A percentile compares a stretch with the other conserved stretches of the same genome.
phyloP scores from a whole-genome alignment of 2,797 vertebrate genomes.

The Hypotaenidia okinawae region DNA sequence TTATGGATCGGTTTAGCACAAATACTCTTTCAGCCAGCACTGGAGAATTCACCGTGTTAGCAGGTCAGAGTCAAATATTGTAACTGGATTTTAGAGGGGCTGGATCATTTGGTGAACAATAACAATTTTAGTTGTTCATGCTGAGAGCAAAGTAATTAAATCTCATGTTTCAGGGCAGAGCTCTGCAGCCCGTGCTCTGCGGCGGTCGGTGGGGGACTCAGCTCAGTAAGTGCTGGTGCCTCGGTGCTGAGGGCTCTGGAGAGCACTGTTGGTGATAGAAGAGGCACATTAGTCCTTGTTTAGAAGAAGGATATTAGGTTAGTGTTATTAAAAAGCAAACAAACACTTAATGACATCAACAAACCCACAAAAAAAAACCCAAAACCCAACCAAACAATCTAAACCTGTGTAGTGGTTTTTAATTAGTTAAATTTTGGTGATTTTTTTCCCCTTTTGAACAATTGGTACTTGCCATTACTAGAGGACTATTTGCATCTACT shows the following conservation, averaged over 20 bases:
- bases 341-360: not conserved
- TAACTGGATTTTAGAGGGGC: not conserved
- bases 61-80: not conserved
- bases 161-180: not conserved
- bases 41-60: not conserved
- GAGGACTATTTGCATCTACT: not conserved
- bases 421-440: not conserved
- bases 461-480: not conserved
- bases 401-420: not conserved
- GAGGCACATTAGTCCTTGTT: not conserved
- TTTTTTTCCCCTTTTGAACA: not conserved
- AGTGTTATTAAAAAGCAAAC: not conserved
- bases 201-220: not conserved
- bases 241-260: not conserved
- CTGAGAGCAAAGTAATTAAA: slow-evolving; percentile 51
- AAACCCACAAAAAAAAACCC: not conserved
- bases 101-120: slow-evolving; percentile 19
- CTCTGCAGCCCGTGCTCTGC: not conserved
- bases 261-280: fast-evolving
- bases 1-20: not conserved
- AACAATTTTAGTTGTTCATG: slow-evolving; percentile 30
- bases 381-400: not conserved
- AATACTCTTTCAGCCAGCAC: not conserved
- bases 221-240: not conserved
- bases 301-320: not conserved